Evolutionary conservation across 1,140 invertebrate genomes (phyloP), one percentile per base, ranked within the genome.

Genomic region (Lordiphosa collinella): DNA sequence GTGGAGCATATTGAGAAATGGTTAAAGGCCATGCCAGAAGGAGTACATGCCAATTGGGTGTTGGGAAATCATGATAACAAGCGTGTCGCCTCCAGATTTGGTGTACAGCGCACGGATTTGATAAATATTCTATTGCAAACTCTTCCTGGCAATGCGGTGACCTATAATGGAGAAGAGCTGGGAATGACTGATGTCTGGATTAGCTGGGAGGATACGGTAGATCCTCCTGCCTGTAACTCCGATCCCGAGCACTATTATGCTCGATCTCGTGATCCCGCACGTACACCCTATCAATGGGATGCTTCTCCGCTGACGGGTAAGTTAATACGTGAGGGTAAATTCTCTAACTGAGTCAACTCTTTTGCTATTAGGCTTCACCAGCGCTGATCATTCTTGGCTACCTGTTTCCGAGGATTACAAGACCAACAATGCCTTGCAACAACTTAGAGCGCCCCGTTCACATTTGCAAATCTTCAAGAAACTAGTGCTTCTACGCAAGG

Each of bases 121-220:
- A 88, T 93, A 5, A 90, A 93, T 52, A 93, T 93, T 79, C 68
- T 95, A 14, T 89, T 91, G 4, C 87, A 92, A 53, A 86, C 94
- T 0, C 73, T 95, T 35, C 93, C 93, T 0, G 94, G 94, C 0
- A 91, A 93, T 10, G 90, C 92, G 0, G 90, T 94, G 10, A 91
- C 92, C 31, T 95, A 95, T 85, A 93, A 94, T 78, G 95, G 95
- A 8, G 95, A 96, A 88, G 95, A 96, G 87, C 91, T 96, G 12
- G 95, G 93, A 0, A 96, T 96, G 94, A 89, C 90, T 7, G 92
- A 96, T 87, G 92, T 91, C 0, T 72, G 54, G n/a, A 89, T 92
- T 0, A 88, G 87, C 7, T 93, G 90, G 90, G 86, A 90, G 41
- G 89, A 92, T n/a, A 92, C 91, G 1, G 86, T 88, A 1, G 86